Evolutionary conservation across 2,888 invertebrate genomes (phyloP), one percentile per base, ranked within the genome.

Genomic region (Trissoscelio sp.): DNA sequence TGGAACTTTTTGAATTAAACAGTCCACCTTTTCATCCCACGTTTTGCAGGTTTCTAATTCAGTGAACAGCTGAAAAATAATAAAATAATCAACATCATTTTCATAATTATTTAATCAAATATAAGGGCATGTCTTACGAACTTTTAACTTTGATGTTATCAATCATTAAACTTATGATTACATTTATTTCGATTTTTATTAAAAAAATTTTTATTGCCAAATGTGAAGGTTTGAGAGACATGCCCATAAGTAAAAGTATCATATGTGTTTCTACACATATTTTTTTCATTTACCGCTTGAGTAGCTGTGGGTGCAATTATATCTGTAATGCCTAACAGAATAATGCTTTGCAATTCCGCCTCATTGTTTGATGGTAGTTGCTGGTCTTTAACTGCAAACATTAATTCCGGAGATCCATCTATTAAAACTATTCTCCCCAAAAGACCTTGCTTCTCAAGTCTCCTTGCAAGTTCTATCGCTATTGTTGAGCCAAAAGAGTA

Each of bases 401-500:
- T 92, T 87, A 95, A 94, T 34, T 94, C 93, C 0, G 96, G 97
- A 0, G 96, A 93, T 11, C 98, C 97, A 89, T 98, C 98, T 55
- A 99, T 92, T 11, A 97, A 93, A 86, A 95, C 92, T 0, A 96
- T 86, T 44, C 93, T 92, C 2, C 96, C 96, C 11, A 88, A 92
- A 64, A 92, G 92, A 83, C 95, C 96, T 86, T 93, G 92, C 5
- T 91, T 92, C 90, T 97, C 97, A 37, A 98, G 92, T 86, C 94
- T 93, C 6, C 94, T 92, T 3, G 95, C 95, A 77, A 98, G 92
- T 89, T 97, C 96, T 70, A 98, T 91, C 0, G 96, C 95, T 16
- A 97, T 92, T 18, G 96, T 91, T 0, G 95, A 93, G 48, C 99
- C 99, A 88, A 95, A 98, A 11, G 98, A 99, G 92, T 99, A 98